phyloP scores from a whole-genome alignment of 2,797 vertebrate genomes.

The Takifugu rubripes region DNA sequence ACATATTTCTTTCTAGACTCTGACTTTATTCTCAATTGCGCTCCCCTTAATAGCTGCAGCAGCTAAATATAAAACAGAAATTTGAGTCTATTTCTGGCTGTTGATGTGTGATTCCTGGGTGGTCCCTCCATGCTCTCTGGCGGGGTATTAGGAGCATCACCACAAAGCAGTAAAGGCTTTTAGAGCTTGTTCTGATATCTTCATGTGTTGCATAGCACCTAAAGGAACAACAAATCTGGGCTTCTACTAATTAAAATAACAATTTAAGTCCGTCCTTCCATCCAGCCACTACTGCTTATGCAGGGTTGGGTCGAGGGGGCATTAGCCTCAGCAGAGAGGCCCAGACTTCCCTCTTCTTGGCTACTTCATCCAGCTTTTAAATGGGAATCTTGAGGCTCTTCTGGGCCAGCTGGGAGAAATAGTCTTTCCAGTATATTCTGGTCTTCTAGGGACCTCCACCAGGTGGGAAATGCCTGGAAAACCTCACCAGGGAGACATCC shows the following conservation, averaged over 20 bases:
- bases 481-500: no score
- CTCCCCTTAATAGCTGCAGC: background rate
- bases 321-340: no score
- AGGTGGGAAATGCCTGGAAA: no score
- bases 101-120: conserved; percentile 17
- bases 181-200: conserved; percentile 44
- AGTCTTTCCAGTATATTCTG: no score
- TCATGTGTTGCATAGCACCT: conserved; percentile 28
- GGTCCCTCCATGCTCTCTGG: conserved; percentile 9
- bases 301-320: no score
- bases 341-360: no score
- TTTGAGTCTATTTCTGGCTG: conserved; percentile 33
- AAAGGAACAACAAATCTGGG: conserved; percentile 28
- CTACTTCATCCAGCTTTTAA: no score
- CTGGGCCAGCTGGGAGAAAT: no score
- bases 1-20: background rate
- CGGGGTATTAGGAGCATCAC: conserved; percentile 19
- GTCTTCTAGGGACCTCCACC: no score
- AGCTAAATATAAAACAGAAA: conserved; percentile 24
- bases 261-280: background rate
- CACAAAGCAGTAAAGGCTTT: conserved; percentile 34
- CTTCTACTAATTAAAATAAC: background rate
- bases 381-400: no score
- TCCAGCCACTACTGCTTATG: background rate
- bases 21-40: background rate